Conservation (phyloP, 2,888 invertebrate species). For the Dichetophora obliterata region DNA sequence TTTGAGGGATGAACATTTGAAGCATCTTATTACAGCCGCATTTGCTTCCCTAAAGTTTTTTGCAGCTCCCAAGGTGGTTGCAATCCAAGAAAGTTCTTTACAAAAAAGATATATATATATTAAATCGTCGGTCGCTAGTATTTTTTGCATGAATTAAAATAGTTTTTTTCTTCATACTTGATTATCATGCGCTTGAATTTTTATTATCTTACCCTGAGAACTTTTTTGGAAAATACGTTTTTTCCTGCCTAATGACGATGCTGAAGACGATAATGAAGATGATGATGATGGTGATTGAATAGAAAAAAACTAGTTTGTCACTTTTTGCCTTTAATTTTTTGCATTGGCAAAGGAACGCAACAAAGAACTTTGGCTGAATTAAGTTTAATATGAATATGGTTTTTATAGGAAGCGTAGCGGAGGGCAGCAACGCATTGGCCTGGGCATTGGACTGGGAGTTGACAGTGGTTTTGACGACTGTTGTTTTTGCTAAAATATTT, state of each 20-base stretch:
- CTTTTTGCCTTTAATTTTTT: slow-evolving; percentile 13
- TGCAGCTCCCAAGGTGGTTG: slow-evolving; percentile 15
- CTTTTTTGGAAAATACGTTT: slow-evolving; percentile 57
- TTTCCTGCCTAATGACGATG: neutral
- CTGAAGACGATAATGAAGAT: neutral
- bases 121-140: slow-evolving; percentile 58
- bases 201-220: slow-evolving; percentile 70
- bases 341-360: neutral
- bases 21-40: slow-evolving; percentile 45
- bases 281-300: neutral
- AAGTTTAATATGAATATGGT: slow-evolving; percentile 14
- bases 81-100: slow-evolving; percentile 15
- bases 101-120: slow-evolving; percentile 49
- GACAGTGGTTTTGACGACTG: slow-evolving; percentile 38
- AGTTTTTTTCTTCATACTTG: slow-evolving; percentile 54
- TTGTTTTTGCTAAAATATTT: slow-evolving; percentile 59
- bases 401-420: neutral
- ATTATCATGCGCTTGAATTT: slow-evolving; percentile 65
- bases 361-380: slow-evolving; percentile 7
- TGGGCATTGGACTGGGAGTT: neutral
- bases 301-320: slow-evolving; percentile 32
- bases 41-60: slow-evolving; percentile 3
- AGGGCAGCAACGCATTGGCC: neutral
- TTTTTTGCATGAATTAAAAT: slow-evolving; percentile 60
- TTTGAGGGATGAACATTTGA: slow-evolving; percentile 42